Base-by-base conservation (phyloP, 2,797 vertebrate genomes). In the Triplophysa yarkandensis region DNA sequence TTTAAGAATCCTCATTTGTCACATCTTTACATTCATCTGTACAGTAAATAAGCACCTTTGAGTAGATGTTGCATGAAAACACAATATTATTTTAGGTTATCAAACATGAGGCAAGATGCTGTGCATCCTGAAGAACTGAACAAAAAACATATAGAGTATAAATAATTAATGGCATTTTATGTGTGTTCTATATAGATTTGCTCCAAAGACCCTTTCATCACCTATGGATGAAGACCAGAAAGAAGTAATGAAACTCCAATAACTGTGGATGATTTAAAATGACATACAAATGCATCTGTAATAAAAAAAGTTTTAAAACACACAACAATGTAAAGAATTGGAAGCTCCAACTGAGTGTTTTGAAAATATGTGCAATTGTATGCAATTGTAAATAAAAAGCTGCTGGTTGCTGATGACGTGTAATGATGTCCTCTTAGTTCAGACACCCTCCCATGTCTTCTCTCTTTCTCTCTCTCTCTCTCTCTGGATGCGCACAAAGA, bases 171-270 rank as follows among this genome's bases (percentile, higher is more conserved):
- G 13, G 11, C 13, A 39, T 39, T 39, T 39, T 39, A 1, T 39
- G 36, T 39, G 4, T 71, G 41, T 21, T 32, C 21, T 19, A 5
- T 66, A 25, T 61, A 85, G 84, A 39, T 6, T 61, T 63, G 48
- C 62, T 28, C 16, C 21, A 52, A 62, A 64, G 28, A 52, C 44
- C 4, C 4, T n/a, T 44, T n/a, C 74, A 54, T 70, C 81, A 25
- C n/a, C 48, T 63, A 52, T 46, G 39, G 43, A 79, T 21, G 76
- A 81, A 25, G 78, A 85, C 21, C 68, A 79, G 36, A 68, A 74
- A 28, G 78, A 83, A 23, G 83, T 83, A 36, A 54, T 34, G 32
- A 54, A 58, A 4, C 78, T 85, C n/a, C 19, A 63, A 21, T 84
- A 74, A 78, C 14, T 46, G n/a, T 34, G 39, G 3, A 57, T 17